Evolutionary conservation across 2,888 invertebrate genomes (phyloP), one percentile per base, ranked within the genome.

Genomic region (Lycia hirtaria): DNA sequence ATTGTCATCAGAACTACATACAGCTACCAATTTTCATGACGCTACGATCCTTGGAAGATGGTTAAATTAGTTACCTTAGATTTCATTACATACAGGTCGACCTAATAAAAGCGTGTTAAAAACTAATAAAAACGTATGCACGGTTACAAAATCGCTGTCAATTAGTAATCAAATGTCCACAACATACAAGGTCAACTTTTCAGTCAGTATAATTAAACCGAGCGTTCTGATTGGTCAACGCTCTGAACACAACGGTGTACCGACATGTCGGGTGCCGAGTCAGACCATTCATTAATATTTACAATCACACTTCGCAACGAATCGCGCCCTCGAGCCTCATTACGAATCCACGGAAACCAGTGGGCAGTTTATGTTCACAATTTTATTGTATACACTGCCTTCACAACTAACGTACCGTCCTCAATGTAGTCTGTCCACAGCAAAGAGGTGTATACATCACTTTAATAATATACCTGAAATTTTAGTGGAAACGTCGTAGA

Each of bases 231-330:
- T 52, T 52, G 51, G 51, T 17, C 17, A 22, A 49, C 33, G 45
- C 9, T 32, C 26, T 57, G 44, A 53, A 47, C 51, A 28, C 44
- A 44, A 57, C 56, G 60, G 44, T 50, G 50, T 52, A 45, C 49
- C 41, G 15, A 17, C 33, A 35, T 35, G 30, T 55, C 40, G 43
- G 49, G 52, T 28, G 56, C 54, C n/a, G n/a, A n/a, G 62, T 51
- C 56, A 67, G 63, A 61, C 67, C 67, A 71, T 76, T 77, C 73
- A 76, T 80, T 80, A 77, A 77, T 81, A 80, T 78, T 74, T 70
- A 72, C 76, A 71, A 73, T 78, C 73, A 75, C 68, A 75, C 70
- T 70, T 65, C 61, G 62, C 58, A 62, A 65, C 54, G 60, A 67
- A 78, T 75, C 56, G 67, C 59, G 48, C 80, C 68, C 77, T 32